A percentile compares a stretch with the other conserved stretches of the same genome.
Evolutionary conservation across 1,140 invertebrate genomes (phyloP).

Genomic region (Carposina sasakii): DNA sequence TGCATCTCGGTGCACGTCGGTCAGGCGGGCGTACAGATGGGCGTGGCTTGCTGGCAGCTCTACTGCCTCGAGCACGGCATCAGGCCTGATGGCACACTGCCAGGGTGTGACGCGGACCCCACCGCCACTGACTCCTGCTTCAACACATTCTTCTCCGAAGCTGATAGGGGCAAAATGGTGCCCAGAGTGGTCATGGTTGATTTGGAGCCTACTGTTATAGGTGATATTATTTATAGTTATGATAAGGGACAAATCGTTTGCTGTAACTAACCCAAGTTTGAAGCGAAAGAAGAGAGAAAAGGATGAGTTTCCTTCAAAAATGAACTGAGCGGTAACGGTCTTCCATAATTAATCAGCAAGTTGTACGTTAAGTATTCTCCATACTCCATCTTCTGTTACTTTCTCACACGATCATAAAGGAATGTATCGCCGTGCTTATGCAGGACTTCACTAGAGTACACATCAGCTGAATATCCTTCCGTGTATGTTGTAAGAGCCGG

Average conservation of each 20-base stretch:
- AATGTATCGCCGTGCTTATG: too few relatives aligned
- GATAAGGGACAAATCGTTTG: background rate
- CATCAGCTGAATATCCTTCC: too few relatives aligned
- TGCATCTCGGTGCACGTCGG: conserved; percentile 88
- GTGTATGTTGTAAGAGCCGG: too few relatives aligned
- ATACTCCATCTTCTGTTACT: too few relatives aligned
- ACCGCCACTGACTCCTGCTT: conserved; percentile 65
- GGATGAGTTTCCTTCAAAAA: too few relatives aligned
- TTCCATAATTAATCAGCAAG: too few relatives aligned
- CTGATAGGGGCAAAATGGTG: conserved; percentile 81
- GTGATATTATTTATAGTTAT: conserved; percentile 34
- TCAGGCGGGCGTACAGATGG: conserved; percentile 91
- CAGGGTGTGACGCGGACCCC: conserved; percentile 48
- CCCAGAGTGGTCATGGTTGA: conserved; percentile 86
- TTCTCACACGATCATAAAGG: too few relatives aligned
- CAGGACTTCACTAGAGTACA: too few relatives aligned
- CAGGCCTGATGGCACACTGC: conserved; percentile 79
- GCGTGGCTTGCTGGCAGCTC: conserved; percentile 86
- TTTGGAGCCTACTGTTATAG: conserved; percentile 82
- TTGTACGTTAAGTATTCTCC: too few relatives aligned
- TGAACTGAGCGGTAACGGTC: too few relatives aligned
- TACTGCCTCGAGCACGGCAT: conserved; percentile 91
- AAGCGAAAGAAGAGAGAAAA: too few relatives aligned
- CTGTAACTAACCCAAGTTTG: too few relatives aligned
- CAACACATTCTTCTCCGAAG: conserved; percentile 75